Evolutionary conservation across 2,797 vertebrate genomes (phyloP), one percentile per base, ranked within the genome.

Genomic region (Pseudochromis fuscus): DNA sequence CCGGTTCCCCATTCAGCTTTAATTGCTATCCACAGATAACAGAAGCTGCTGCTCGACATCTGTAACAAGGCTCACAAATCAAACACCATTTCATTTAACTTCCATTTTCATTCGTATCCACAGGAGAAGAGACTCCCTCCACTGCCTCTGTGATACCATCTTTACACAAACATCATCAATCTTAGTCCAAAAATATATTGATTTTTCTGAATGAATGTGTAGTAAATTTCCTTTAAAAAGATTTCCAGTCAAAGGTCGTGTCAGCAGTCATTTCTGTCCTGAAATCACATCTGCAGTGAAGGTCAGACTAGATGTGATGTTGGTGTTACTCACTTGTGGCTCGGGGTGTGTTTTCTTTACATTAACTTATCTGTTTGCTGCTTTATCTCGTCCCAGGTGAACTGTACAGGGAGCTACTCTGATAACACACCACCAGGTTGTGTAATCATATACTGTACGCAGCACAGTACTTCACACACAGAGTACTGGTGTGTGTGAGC

Each of bases 51-150:
- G 38, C 38, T 19, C 8, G 2, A 37, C 40, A 59, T 77, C 28
- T 60, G 44, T 45, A 75, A 69, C 42, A 66, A 38, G 40, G 31
- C 42, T 57, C 72, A 63, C 56, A 78, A 68, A 80, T 77, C 71
- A 82, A 68, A 27, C 42, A 38, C 18, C 23, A 18, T 61, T 79
- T 71, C 8, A 63, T 50, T 59, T 30, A 31, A 55, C 31, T 33
- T 51, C 13, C 11, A 25, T 30, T 67, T 56, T 53, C 25, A 45
- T 25, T 52, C n/a, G 15, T 52, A 33, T 50, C 23, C 16, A 23
- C 13, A 18, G 15, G 33, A 59, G 16, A 35, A 40, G 37, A 19
- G 4, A 48, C 66, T 56, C 48, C 24, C 46, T 59, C 28, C 21
- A 3, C 25, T 37, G 33, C 35, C 15, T 3, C 18, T 6, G 4